Conservation (phyloP, 30 jellyfish, hydroid and myxozoan species). For the Nemopilema nomurai region DNA sequence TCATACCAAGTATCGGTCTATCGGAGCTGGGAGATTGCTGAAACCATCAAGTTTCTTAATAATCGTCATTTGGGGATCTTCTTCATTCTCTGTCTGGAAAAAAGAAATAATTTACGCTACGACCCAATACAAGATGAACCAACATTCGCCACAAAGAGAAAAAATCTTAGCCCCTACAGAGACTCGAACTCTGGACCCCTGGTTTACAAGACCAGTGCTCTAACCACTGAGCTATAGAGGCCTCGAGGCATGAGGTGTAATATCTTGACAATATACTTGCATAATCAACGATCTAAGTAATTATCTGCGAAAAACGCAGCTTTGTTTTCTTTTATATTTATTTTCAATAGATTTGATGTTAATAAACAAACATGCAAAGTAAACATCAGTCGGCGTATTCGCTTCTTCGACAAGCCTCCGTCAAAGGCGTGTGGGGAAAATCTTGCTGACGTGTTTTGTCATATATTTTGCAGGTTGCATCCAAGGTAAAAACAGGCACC, state of each 20-base stretch:
- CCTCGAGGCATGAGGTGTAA: background rate
- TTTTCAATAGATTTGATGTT: too few species aligned
- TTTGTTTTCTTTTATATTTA: too few species aligned
- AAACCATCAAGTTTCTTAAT: background rate
- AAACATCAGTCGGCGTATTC: too few species aligned
- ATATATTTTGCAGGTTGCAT: too few species aligned
- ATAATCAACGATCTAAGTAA: too few species aligned
- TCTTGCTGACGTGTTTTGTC: too few species aligned
- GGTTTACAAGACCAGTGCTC: constrained; percentile 89
- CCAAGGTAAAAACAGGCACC: too few species aligned
- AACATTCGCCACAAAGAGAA: background rate
- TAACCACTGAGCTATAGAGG: constrained; percentile 87
- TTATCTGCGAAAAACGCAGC: too few species aligned
- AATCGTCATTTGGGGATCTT: background rate
- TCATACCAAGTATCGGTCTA: constrained; percentile 41
- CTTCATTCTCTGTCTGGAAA: background rate
- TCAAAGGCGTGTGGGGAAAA: too few species aligned
- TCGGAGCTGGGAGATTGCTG: constrained; percentile 14
- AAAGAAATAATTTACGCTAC: background rate
- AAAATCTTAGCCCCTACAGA: constrained; percentile 64
- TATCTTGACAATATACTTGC: too few species aligned
- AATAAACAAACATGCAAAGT: too few species aligned
- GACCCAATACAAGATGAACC: background rate
- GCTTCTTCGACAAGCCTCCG: too few species aligned
- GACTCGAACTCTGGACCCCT: constrained; percentile 86